phyloP scores from a whole-genome alignment of 92 coral and sea anemone genomes.

The Bergia sp. region DNA sequence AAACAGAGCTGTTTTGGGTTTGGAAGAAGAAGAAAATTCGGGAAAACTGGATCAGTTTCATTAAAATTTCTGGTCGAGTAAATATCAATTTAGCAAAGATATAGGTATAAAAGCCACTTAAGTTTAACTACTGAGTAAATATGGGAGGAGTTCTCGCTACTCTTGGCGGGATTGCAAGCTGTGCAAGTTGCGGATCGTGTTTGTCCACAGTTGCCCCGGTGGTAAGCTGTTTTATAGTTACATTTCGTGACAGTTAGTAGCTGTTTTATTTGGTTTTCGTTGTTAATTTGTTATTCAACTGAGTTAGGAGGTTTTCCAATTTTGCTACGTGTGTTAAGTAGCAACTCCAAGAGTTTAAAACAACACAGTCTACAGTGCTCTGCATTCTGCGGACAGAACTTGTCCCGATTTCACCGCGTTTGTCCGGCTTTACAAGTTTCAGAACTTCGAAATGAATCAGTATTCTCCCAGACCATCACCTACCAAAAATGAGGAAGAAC shows the following conservation, averaged over 20 bases:
- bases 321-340: neutral
- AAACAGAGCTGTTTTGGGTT: neutral
- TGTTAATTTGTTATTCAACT: neutral
- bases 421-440: too few species aligned
- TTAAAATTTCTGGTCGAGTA: neutral
- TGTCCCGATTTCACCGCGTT: too few species aligned
- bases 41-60: neutral
- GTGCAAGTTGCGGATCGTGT: conserved; percentile 92
- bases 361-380: neutral
- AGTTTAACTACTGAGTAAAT: neutral
- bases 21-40: neutral
- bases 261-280: conserved; percentile 10
- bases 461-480: too few species aligned
- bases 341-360: too few species aligned
- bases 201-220: conserved; percentile 86
- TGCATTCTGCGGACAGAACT: neutral
- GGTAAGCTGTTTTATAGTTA: conserved; percentile 56
- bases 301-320: neutral
- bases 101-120: neutral
- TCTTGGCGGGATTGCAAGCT: conserved; percentile 86
- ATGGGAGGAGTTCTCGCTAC: conserved; percentile 95
- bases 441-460: too few species aligned
- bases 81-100: neutral
- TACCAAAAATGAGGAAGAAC: too few species aligned
- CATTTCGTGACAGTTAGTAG: neutral